phyloP scores from a whole-genome alignment of 2,797 vertebrate species.

The Erethizon dorsatum region DNA sequence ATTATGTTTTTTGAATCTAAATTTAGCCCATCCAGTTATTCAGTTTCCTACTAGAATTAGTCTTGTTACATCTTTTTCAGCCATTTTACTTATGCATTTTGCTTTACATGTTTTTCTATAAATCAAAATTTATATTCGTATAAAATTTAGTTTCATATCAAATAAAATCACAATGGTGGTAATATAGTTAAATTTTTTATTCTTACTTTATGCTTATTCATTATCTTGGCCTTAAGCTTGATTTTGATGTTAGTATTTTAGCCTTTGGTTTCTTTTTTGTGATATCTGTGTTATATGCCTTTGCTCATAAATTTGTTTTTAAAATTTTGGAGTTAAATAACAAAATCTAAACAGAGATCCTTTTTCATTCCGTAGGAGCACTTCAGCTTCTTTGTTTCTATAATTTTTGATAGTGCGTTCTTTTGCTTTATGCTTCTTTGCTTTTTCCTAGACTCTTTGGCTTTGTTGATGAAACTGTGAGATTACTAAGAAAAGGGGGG shows the following conservation, averaged over 20 bases:
- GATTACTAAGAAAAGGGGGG: background rate
- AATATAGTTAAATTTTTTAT: background rate
- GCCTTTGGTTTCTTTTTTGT: slow-evolving; percentile 24
- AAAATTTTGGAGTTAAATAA: background rate
- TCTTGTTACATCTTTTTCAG: background rate
- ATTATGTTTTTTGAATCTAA: slow-evolving; percentile 23
- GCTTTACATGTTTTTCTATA: background rate
- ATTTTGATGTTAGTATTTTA: background rate
- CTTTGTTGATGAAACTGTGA: background rate
- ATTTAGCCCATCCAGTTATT: background rate
- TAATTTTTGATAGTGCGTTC: background rate
- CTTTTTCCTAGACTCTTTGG: background rate
- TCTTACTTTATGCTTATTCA: background rate
- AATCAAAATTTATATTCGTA: background rate
- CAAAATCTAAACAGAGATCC: background rate
- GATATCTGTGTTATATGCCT: background rate
- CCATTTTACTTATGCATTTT: background rate
- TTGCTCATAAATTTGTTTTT: background rate
- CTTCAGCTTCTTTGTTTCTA: background rate
- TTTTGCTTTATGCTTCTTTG: slow-evolving; percentile 18
- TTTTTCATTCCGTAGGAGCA: background rate
- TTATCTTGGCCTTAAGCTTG: background rate
- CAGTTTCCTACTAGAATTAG: background rate
- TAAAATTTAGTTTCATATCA: slow-evolving; percentile 13
- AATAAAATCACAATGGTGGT: background rate